Percentiles rank a stretch among this genome's conserved stretches.
Conservation (phyloP, 1,140 invertebrate genomes). For the Pseudomyrmex sp. region DNA sequence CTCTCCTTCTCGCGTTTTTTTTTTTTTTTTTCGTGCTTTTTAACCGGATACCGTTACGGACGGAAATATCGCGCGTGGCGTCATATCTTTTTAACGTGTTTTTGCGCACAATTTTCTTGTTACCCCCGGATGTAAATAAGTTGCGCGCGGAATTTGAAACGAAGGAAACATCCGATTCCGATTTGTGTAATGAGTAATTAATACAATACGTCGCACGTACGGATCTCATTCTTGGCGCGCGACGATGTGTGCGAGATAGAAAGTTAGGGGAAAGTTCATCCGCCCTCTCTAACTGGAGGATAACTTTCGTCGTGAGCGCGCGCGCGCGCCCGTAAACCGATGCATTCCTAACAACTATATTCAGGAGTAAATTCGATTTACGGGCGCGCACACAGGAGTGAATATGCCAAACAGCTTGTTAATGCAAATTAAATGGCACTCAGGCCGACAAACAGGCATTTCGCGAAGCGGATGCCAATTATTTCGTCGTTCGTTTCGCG, state of each 20-base stretch:
- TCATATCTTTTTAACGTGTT: no score
- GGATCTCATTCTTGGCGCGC: neutral
- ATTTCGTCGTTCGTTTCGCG: conserved; percentile 56
- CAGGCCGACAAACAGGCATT: conserved; percentile 38
- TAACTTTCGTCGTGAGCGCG: conserved; percentile 17
- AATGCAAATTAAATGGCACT: conserved; percentile 66
- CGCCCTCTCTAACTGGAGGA: neutral
- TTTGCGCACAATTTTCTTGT: no score
- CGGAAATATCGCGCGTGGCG: no score
- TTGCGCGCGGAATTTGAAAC: no score
- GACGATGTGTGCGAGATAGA: neutral
- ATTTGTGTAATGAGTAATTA: neutral
- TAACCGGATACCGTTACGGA: no score
- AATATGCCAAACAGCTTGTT: conserved; percentile 67
- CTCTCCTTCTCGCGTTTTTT: no score
- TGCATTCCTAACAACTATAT: conserved; percentile 63
- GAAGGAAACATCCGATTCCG: no score
- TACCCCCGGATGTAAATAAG: no score
- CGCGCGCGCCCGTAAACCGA: neutral
- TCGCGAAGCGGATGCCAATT: conserved; percentile 62
- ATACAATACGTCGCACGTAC: neutral
- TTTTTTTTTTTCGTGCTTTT: no score
- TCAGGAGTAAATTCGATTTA: conserved; percentile 66
- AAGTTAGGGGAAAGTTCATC: conserved; percentile 21
- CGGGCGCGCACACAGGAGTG: conserved; percentile 45